Evolutionary conservation across 2,797 vertebrate species (phyloP).

Genomic region (Pseudomugil tenellus): DNA sequence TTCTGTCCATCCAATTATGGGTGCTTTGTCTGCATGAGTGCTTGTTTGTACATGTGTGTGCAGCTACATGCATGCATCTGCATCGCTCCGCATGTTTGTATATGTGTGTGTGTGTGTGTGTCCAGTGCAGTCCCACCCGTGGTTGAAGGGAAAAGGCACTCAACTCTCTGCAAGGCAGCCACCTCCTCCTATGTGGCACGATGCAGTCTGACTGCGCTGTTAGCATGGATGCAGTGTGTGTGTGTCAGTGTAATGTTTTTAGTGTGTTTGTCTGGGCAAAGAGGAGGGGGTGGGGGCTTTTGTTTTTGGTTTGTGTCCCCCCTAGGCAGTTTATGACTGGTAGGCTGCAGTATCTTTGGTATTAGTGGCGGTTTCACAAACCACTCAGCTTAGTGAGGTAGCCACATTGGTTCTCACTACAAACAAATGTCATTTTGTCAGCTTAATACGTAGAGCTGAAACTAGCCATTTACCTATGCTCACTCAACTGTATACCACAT

Average conservation of each 20-base stretch:
- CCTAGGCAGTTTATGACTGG: constrained; percentile 88
- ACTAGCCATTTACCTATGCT: constrained; percentile 72
- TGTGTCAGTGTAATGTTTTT: constrained; percentile 11
- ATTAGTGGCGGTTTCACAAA: constrained; percentile 96
- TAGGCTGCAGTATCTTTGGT: constrained; percentile 98
- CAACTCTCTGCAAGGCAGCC: constrained; percentile 87
- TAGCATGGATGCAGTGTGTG: constrained; percentile 25
- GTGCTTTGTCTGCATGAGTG: constrained; percentile 63
- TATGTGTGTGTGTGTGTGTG: constrained; percentile 33
- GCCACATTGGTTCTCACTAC: constrained; percentile 96
- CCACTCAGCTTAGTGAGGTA: constrained; percentile 99
- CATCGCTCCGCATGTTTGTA: constrained; percentile 22
- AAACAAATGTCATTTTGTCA: constrained; percentile 89
- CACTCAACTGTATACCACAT: constrained; percentile 77
- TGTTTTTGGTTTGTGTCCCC: constrained; percentile 70
- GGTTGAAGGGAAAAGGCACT: constrained; percentile 99
- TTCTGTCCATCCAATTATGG: constrained; percentile 78
- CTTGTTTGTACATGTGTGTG: constrained; percentile 50
- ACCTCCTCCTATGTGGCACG: constrained; percentile 78
- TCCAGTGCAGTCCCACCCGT: constrained; percentile 91
- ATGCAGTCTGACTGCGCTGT: constrained; percentile 84
- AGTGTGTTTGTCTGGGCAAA: constrained; percentile 49
- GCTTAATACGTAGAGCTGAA: constrained; percentile 74
- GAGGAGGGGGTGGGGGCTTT: constrained; percentile 8
- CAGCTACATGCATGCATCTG: constrained; percentile 44